Conservation (phyloP, 1,140 invertebrate genomes). For the Hestina assimilis region DNA sequence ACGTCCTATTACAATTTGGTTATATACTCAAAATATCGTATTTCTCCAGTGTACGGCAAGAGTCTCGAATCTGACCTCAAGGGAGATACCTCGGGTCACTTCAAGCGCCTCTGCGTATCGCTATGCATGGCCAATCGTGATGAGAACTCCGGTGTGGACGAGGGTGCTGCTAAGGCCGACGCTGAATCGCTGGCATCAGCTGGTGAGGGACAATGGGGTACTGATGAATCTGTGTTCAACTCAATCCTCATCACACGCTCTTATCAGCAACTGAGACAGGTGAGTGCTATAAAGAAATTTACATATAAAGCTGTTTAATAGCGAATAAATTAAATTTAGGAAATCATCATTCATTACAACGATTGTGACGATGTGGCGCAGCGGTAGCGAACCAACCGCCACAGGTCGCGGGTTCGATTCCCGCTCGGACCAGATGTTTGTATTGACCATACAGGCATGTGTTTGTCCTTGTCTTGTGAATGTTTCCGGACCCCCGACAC, state of each 20-base stretch:
- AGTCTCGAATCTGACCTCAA: conserved; percentile 92
- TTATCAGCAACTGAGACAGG: conserved; percentile 87
- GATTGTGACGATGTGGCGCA: too few relatives aligned
- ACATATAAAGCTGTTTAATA: neutral
- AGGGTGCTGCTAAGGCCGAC: conserved; percentile 83
- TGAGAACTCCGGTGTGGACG: conserved; percentile 87
- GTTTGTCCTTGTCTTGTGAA: too few relatives aligned
- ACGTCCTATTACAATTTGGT: too few relatives aligned
- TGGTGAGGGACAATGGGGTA: conserved; percentile 90
- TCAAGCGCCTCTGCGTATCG: conserved; percentile 93
- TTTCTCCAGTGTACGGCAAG: conserved; percentile 86
- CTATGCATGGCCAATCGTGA: conserved; percentile 89
- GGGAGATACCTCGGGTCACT: conserved; percentile 94
- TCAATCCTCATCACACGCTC: conserved; percentile 88
- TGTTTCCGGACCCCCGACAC: too few relatives aligned
- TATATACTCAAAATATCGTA: too few relatives aligned
- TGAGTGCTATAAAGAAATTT: conserved; percentile 21
- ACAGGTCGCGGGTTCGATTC: too few relatives aligned
- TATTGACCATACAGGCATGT: too few relatives aligned
- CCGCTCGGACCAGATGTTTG: too few relatives aligned
- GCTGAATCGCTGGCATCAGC: conserved; percentile 85
- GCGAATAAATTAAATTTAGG: too few relatives aligned
- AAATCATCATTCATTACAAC: too few relatives aligned
- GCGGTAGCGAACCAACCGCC: too few relatives aligned
- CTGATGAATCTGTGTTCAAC: conserved; percentile 92